A percentile compares a stretch with the other conserved stretches of the same genome.
Conservation (phyloP, 2,113 vertebrate species). For the Galeopterus variegatus region DNA sequence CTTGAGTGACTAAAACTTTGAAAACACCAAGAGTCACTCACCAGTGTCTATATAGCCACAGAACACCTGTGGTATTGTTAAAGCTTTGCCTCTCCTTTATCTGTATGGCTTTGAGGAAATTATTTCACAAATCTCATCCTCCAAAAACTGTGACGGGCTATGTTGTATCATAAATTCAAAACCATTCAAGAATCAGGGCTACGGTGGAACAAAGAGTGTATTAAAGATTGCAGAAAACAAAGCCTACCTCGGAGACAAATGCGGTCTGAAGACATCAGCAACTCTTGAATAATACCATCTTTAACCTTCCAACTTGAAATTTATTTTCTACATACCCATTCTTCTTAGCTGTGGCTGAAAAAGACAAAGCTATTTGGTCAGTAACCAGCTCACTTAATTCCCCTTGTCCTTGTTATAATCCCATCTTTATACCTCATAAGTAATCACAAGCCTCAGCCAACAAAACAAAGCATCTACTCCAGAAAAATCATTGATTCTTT, state of each 20-base stretch:
- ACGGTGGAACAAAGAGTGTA: not conserved
- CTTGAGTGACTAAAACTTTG: not conserved
- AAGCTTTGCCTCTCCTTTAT: not conserved
- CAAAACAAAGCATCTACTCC: not conserved
- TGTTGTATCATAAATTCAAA: not conserved
- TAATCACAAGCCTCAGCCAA: conserved; percentile 13
- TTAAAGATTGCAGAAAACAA: not conserved
- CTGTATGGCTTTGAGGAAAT: not conserved
- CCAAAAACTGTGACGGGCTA: not conserved
- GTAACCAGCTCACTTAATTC: not conserved
- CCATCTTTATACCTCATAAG: not conserved
- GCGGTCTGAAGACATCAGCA: not conserved
- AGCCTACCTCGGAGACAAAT: not conserved
- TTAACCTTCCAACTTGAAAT: not conserved
- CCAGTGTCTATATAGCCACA: not conserved
- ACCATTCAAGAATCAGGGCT: not conserved
- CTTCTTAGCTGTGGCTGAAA: not conserved
- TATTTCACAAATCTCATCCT: not conserved
- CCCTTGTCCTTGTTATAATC: not conserved
- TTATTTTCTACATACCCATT: not conserved
- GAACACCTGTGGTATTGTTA: no score
- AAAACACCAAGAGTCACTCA: not conserved
- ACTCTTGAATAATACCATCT: not conserved
- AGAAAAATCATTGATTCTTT: not conserved
- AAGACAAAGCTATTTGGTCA: not conserved